phyloP scores from a whole-genome alignment of 30 jellyfish, hydroid and myxozoan species.

The Cassiopea andromeda region DNA sequence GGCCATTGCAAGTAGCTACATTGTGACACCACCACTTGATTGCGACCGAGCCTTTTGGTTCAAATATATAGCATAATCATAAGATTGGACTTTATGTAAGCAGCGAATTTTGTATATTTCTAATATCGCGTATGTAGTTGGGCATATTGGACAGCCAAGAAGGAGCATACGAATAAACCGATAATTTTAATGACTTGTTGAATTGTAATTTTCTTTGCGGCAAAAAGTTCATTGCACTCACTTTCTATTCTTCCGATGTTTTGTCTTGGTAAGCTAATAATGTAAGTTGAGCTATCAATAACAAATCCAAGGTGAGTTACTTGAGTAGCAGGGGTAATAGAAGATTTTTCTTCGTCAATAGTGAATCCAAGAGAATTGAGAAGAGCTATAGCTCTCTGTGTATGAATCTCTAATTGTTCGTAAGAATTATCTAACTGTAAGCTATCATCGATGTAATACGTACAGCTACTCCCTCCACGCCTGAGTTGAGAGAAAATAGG shows the following conservation, averaged over 20 bases:
- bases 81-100: background rate
- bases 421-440: background rate
- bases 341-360: slow-evolving; percentile 31
- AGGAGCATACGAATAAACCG: background rate
- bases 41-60: background rate
- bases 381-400: background rate
- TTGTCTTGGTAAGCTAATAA: background rate
- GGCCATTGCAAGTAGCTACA: background rate
- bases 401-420: background rate
- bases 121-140: background rate
- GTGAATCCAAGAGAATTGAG: slow-evolving; percentile 6
- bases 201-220: background rate
- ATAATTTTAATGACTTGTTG: background rate
- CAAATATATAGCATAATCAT: background rate
- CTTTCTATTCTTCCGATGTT: background rate
- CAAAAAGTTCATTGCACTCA: background rate
- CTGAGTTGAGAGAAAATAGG: slow-evolving; percentile 30
- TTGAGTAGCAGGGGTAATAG: background rate
- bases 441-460: slow-evolving; percentile 16
- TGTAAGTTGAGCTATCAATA: background rate
- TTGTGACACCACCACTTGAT: background rate
- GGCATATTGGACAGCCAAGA: background rate
- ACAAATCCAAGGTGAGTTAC: slow-evolving; percentile 19
- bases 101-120: background rate
- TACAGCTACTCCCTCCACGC: background rate